These are phyloP conservation scores for Cepaea hortensis DNA, from an alignment of 2,888 invertebrate species.

Conservation along the genomic window DNA sequence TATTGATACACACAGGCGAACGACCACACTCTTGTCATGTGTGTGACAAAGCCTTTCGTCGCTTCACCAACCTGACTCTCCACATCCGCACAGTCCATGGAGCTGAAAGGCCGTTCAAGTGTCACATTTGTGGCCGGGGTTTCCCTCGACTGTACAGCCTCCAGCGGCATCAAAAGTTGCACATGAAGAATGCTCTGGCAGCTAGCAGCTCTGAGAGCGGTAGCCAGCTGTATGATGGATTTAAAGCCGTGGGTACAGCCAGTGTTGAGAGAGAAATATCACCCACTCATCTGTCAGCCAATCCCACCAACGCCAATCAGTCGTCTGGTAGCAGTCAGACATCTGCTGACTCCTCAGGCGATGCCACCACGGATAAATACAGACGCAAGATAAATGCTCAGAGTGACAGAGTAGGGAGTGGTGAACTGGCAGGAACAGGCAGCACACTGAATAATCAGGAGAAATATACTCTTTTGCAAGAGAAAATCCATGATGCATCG, in stretches of 20 bases:
- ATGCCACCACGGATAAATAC: neutral
- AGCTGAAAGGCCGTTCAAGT: conserved; percentile 45
- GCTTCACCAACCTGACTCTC: conserved; percentile 45
- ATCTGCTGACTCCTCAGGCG: neutral
- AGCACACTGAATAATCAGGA: neutral
- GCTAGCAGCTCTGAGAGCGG: neutral
- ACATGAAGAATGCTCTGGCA: conserved; percentile 25
- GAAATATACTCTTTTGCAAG: neutral
- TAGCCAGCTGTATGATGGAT: conserved; percentile 22
- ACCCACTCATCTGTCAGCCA: neutral
- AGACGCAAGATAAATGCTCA: neutral
- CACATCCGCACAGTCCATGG: conserved; percentile 48
- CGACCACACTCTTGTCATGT: conserved; percentile 47
- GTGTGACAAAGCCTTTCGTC: conserved; percentile 47
- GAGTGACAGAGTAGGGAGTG: neutral
- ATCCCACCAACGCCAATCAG: neutral
- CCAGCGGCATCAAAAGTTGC: conserved; percentile 44
- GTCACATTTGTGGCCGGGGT: conserved; percentile 41
- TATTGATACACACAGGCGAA: conserved; percentile 48
- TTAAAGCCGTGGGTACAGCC: conserved; percentile 33
- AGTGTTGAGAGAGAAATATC: neutral
- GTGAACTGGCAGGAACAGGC: neutral
- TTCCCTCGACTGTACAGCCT: conserved; percentile 49
- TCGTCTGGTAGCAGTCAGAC: conserved; percentile 14
- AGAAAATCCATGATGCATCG: neutral